Conservation (phyloP, 2,797 vertebrate species). For the Artibeus lituratus region DNA sequence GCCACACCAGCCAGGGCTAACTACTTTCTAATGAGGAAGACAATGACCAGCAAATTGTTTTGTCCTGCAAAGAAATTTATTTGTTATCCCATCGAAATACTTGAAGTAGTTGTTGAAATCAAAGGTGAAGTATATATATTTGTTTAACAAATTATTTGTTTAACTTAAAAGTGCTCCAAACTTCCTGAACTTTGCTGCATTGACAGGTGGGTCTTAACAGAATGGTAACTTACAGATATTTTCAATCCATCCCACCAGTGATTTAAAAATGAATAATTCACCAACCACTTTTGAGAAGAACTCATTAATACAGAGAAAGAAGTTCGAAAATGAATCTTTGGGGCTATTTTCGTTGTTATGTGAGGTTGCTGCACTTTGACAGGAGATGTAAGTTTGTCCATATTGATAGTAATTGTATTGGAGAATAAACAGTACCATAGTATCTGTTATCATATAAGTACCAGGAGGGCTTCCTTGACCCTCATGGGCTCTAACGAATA, state of each 20-base stretch:
- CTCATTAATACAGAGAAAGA: neutral
- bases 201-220: neutral
- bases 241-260: neutral
- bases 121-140: neutral
- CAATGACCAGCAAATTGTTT: neutral
- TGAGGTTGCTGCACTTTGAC: neutral
- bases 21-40: neutral
- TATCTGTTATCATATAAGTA: neutral
- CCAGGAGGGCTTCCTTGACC: neutral
- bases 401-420: neutral
- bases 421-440: neutral
- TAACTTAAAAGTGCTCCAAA: neutral
- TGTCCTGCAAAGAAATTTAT: neutral
- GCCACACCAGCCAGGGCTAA: neutral
- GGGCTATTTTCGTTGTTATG: neutral
- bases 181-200: neutral
- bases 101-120: neutral
- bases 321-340: neutral
- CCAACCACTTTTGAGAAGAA: neutral
- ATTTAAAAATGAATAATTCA: conserved; percentile 9
- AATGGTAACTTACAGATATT: neutral
- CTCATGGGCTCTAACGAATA: neutral
- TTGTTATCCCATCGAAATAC: neutral
- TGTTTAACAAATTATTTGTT: neutral
- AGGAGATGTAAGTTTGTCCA: neutral